Evolutionary conservation across 2,888 invertebrate genomes (phyloP), one percentile per base, ranked within the genome.

Genomic region (Lingula anatina): DNA sequence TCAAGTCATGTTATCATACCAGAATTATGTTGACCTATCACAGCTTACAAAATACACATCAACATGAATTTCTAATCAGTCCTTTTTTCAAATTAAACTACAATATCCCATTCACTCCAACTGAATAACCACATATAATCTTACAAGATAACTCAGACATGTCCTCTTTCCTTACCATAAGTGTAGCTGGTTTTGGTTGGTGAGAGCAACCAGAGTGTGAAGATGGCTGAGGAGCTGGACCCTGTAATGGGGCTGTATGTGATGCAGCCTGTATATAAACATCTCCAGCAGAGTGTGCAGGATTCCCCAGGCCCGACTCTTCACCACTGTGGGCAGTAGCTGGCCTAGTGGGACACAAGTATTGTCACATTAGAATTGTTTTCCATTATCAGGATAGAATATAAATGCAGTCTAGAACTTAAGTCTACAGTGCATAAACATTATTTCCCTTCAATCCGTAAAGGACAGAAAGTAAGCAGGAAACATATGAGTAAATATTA

Each of bases 251-350:
- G 94, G 92, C 67, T 93, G 94, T 59, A 95, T 93, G 76, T 96
- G 95, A 75, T 95, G 94, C 78, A 96, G 86, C 41, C 96, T 83
- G 74, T 94, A 94, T 53, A 91, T 92, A 75, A 95, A 94, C 94
- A 96, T 95, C 77, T 96, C 95, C 67, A 96, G 76, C 35, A 96
- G 79, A 0, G 93, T 94, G 73, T 95, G 93, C n/a, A 96, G 81
- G 48, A 92, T 94, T 23, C 91, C 91, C 93, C 93, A 93, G 0
- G 92, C 91, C 64, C 93, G 90, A 15, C 88, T 87, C 75, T 91
- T 91, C 71, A 91, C 90, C 36, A 93, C 93, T 25, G 87, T 88
- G 0, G 95, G 93, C 57, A 96, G 77, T 39, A 95, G 78, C 78
- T 93, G 92, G 71, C 85, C 89, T 89, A n/a, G n/a, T 93, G 92